phyloP scores from a whole-genome alignment of 2,797 vertebrate species.

The Phyllotis vaccarum region DNA sequence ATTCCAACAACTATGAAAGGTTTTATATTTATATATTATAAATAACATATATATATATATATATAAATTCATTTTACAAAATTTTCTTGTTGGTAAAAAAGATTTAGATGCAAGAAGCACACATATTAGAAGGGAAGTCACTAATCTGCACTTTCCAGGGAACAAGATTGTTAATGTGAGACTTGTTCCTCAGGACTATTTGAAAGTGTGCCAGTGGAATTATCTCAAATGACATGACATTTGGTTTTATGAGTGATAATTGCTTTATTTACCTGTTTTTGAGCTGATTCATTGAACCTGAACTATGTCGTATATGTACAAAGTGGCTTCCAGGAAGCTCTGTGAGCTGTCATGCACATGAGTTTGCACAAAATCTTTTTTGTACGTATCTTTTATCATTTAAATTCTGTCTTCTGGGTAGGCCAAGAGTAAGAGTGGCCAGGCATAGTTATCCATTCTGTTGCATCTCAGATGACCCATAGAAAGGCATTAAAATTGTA shows the following conservation, averaged over 20 bases:
- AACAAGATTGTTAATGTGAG: background rate
- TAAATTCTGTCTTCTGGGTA: background rate
- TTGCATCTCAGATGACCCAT: background rate
- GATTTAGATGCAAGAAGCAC: background rate
- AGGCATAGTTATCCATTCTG: background rate
- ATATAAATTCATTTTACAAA: slow-evolving; percentile 7
- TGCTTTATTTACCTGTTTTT: background rate
- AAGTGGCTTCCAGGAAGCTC: background rate
- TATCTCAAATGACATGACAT: background rate
- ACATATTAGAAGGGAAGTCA: background rate
- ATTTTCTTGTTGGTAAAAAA: background rate
- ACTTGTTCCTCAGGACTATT: background rate
- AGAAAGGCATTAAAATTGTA: background rate
- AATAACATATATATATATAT: background rate
- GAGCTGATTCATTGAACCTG: slow-evolving; percentile 31
- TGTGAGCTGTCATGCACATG: background rate
- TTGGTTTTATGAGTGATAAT: background rate
- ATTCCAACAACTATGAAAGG: background rate
- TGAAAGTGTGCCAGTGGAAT: background rate
- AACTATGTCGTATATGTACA: background rate
- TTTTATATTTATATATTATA: background rate
- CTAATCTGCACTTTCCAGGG: background rate
- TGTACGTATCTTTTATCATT: background rate
- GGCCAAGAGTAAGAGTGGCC: background rate
- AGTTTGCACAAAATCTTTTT: background rate